phyloP scores from a whole-genome alignment of 2,797 vertebrate genomes.

The Moxostoma hubbsi region DNA sequence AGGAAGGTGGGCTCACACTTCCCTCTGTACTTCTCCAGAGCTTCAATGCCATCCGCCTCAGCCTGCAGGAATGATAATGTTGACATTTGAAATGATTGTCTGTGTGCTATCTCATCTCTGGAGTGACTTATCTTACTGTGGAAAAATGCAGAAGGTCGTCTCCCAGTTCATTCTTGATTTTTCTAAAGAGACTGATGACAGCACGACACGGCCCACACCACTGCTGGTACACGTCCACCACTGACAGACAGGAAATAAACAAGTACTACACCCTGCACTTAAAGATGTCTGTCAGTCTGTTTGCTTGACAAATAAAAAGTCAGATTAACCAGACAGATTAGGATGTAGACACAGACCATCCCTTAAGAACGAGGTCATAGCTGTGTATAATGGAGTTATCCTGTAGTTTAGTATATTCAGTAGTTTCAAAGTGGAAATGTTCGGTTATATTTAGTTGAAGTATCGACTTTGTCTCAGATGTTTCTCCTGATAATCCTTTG shows the following conservation, averaged over 20 bases:
- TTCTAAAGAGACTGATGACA: conserved; percentile 88
- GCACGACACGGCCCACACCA: conserved; percentile 96
- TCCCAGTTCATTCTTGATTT: conserved; percentile 88
- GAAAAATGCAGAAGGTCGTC: conserved; percentile 90
- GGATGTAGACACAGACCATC: too few relatives aligned
- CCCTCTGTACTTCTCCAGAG: conserved; percentile 86
- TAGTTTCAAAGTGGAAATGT: too few relatives aligned
- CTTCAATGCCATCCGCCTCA: conserved; percentile 87
- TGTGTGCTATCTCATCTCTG: conserved; percentile 1
- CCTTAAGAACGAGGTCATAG: too few relatives aligned
- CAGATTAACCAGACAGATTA: too few relatives aligned
- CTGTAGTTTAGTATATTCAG: too few relatives aligned
- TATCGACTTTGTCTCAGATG: too few relatives aligned
- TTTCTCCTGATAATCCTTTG: too few relatives aligned
- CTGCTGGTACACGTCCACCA: conserved; percentile 90
- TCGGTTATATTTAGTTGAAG: too few relatives aligned
- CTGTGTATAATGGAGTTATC: too few relatives aligned
- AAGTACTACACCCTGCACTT: neutral
- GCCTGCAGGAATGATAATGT: conserved; percentile 73
- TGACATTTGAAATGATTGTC: conserved; percentile 55
- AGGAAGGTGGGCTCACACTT: conserved; percentile 93
- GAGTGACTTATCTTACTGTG: conserved; percentile 78
- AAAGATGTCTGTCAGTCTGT: neutral
- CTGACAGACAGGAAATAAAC: conserved; percentile 67
- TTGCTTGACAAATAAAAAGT: too few relatives aligned